Conservation (phyloP, 2,888 invertebrate species). For the Bedellia somnulentella region DNA sequence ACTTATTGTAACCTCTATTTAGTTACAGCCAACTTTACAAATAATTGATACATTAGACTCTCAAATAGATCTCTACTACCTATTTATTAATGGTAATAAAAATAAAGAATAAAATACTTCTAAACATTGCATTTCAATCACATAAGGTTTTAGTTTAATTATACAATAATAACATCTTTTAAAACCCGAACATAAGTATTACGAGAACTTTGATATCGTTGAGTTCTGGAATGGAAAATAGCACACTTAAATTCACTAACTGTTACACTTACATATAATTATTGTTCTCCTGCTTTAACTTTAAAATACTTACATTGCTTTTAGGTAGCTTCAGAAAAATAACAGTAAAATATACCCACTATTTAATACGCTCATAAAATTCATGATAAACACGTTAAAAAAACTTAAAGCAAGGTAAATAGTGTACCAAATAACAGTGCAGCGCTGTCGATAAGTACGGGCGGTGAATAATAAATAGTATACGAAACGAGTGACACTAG, state of each 20-base stretch:
- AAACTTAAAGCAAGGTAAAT: conserved; percentile 35
- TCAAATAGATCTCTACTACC: conserved; percentile 62
- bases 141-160: conserved; percentile 59
- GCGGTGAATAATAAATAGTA: conserved; percentile 29
- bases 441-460: conserved; percentile 48
- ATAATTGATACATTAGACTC: conserved; percentile 63
- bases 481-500: too few relatives aligned
- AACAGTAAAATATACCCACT: conserved; percentile 54
- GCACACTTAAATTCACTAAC: conserved; percentile 62
- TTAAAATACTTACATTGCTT: conserved; percentile 53
- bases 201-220: conserved; percentile 59
- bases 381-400: conserved; percentile 41
- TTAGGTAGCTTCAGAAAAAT: conserved; percentile 55
- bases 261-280: conserved; percentile 61
- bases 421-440: conserved; percentile 58
- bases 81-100: conserved; percentile 61
- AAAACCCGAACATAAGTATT: conserved; percentile 58
- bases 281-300: conserved; percentile 60
- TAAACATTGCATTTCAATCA: conserved; percentile 63
- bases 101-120: conserved; percentile 63
- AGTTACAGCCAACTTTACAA: conserved; percentile 63
- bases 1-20: conserved; percentile 60
- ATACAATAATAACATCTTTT: conserved; percentile 59
- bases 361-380: conserved; percentile 48
- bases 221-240: conserved; percentile 61